Conservation (phyloP, 2,888 invertebrate genomes). For the Aphodius sticticus region DNA sequence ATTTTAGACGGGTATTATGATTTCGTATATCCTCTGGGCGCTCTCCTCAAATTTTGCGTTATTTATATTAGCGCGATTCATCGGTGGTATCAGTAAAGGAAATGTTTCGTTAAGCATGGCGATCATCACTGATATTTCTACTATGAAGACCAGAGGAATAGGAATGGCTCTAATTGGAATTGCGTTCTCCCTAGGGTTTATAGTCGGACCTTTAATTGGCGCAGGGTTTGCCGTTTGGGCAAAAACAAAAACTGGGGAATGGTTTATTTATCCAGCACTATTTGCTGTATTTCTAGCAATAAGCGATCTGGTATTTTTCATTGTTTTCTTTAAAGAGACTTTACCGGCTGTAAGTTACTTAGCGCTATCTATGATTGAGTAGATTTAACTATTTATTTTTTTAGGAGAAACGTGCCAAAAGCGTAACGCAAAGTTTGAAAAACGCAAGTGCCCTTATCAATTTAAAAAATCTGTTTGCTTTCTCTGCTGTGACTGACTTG, state of each 20-base stretch:
- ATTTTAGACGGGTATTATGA: constrained; percentile 80
- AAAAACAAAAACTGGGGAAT: constrained; percentile 69
- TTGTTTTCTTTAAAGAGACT: constrained; percentile 82
- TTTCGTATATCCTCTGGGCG: constrained; percentile 91
- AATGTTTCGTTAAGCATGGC: constrained; percentile 96
- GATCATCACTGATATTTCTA: constrained; percentile 91
- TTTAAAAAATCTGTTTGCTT: constrained; percentile 64
- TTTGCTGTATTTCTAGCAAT: constrained; percentile 78
- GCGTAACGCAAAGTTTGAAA: constrained; percentile 65
- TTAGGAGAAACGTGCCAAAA: constrained; percentile 74
- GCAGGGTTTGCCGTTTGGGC: constrained; percentile 82
- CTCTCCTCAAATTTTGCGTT: constrained; percentile 84
- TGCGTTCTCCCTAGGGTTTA: constrained; percentile 98
- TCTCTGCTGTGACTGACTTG: constrained; percentile 73
- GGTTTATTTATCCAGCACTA: constrained; percentile 84
- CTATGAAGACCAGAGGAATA: constrained; percentile 82
- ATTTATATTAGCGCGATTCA: constrained; percentile 90
- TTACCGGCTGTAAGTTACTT: constrained; percentile 70
- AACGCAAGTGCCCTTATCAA: constrained; percentile 54
- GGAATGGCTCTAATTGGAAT: constrained; percentile 99
- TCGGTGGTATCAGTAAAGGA: constrained; percentile 96
- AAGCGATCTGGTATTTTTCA: constrained; percentile 79
- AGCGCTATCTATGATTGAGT: constrained; percentile 18
- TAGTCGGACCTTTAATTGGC: constrained; percentile 94
- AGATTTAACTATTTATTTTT: constrained; percentile 50